Conservation (phyloP, 2,797 vertebrate species). For the Crotalus adamanteus region DNA sequence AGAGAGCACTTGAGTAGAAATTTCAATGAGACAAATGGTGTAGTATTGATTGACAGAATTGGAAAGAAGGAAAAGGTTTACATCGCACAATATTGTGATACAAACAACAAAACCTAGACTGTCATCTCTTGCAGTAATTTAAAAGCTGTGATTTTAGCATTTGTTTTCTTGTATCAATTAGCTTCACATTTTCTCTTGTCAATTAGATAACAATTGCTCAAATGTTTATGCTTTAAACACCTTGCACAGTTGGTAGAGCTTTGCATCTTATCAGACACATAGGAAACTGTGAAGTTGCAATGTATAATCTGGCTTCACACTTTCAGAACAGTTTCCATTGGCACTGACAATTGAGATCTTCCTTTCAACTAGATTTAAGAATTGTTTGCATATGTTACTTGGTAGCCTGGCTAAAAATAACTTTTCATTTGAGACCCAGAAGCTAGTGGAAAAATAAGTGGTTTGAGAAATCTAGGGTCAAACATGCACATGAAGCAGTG, state of each 20-base stretch:
- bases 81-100: background rate
- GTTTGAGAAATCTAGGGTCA: background rate
- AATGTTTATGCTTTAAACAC: constrained; percentile 31
- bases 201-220: constrained; percentile 35
- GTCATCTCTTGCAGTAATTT: constrained; percentile 20
- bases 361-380: background rate
- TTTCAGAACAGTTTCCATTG: background rate
- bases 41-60: background rate
- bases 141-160: constrained; percentile 38
- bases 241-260: constrained; percentile 12
- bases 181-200: constrained; percentile 24
- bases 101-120: constrained; percentile 7
- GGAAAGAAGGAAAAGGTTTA: background rate
- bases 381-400: background rate
- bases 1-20: background rate
- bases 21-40: background rate
- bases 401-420: background rate
- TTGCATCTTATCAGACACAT: background rate
- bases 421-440: background rate
- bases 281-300: background rate
- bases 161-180: constrained; percentile 36
- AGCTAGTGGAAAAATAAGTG: background rate
- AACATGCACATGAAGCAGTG: background rate
- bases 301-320: background rate
- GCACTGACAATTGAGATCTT: background rate